phyloP scores from a whole-genome alignment of 2,888 invertebrate genomes.

The Dolichomitus sp. region DNA sequence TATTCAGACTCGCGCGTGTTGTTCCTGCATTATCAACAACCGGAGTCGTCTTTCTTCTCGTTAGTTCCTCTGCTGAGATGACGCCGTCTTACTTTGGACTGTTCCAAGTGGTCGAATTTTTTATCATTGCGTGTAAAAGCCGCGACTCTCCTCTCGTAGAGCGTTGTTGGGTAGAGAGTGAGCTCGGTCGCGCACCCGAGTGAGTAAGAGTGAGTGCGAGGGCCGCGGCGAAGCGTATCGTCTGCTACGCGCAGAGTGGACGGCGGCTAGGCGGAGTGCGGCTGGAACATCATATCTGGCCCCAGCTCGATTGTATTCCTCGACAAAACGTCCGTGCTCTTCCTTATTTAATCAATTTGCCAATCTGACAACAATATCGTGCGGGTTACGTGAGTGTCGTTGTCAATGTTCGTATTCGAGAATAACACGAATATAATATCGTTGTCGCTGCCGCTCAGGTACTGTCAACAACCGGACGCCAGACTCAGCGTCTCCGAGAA shows the following conservation, averaged over 20 bases:
- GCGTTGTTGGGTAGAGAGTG: not conserved
- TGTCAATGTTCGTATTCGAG: constrained; percentile 55
- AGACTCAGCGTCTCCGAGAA: constrained; percentile 46
- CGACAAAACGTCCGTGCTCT: constrained; percentile 12
- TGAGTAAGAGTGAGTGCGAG: constrained; percentile 35
- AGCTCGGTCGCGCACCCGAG: not conserved
- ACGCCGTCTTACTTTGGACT: constrained; percentile 30
- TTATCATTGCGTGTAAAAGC: not conserved
- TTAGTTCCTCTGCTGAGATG: constrained; percentile 31
- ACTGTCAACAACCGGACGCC: constrained; percentile 57
- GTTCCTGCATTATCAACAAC: constrained; percentile 43
- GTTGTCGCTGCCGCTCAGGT: constrained; percentile 32
- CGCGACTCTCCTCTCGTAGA: not conserved
- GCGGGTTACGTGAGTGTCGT: constrained; percentile 3
- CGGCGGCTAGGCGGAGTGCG: constrained; percentile 63
- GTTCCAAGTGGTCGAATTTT: constrained; percentile 42
- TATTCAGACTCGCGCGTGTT: too few species aligned
- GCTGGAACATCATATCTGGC: constrained; percentile 63
- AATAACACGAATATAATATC: constrained; percentile 27
- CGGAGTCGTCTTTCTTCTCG: constrained; percentile 12
- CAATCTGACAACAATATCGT: not conserved
- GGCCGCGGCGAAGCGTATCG: constrained; percentile 66
- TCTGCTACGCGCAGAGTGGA: constrained; percentile 66
- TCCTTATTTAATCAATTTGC: constrained; percentile 6
- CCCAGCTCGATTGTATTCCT: constrained; percentile 43